A percentile compares a stretch with the other conserved stretches of the same genome.
Conservation (phyloP, 35 echinoderm and acorn worm genomes). For the Heliocidaris erythrogramma region DNA sequence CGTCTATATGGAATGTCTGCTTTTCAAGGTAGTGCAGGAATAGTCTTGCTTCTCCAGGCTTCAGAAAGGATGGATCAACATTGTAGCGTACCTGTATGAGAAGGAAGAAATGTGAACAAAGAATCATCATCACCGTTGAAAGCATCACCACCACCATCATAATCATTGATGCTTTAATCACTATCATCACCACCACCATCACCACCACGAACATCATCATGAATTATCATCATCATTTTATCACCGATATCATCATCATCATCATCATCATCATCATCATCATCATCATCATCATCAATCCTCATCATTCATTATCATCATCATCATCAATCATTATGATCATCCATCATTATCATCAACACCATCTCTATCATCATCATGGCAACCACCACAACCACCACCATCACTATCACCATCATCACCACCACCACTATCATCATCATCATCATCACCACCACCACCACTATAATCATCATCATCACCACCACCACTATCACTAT, state of each 20-base stretch:
- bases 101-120: not conserved
- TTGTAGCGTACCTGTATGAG: conserved; percentile 74
- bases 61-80: conserved; percentile 84
- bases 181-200: not conserved
- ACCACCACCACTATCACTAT: not conserved
- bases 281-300: not conserved
- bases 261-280: not conserved
- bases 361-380: not conserved
- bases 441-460: conserved; percentile 18
- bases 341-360: not conserved
- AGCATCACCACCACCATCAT: not conserved
- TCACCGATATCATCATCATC: not conserved
- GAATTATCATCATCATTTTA: not conserved
- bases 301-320: not conserved
- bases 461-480: conserved; percentile 6
- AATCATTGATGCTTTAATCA: not conserved
- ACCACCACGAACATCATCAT: not conserved
- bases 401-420: not conserved
- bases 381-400: not conserved
- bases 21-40: conserved; percentile 81
- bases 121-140: not conserved
- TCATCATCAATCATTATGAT: not conserved
- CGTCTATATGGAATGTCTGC: conserved; percentile 92
- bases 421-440: not conserved
- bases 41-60: conserved; percentile 82